Conservation (phyloP, 2,888 invertebrate genomes). For the Erebia palarica region DNA sequence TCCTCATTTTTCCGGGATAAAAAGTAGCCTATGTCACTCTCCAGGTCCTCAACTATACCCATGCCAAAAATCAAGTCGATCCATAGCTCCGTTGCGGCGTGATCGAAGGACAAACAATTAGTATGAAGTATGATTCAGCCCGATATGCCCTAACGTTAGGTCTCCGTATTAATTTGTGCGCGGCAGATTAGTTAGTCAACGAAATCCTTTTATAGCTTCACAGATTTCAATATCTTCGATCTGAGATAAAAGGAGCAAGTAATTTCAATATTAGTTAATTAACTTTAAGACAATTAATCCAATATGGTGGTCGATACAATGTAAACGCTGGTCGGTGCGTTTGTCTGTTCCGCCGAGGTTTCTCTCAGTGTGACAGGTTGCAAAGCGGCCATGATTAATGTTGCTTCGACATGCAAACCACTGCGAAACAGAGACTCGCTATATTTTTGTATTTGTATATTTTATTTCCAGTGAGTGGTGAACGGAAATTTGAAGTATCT, state of each 20-base stretch:
- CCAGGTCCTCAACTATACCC: too few relatives aligned
- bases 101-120: too few relatives aligned
- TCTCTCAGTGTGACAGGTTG: background rate
- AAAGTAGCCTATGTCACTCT: too few relatives aligned
- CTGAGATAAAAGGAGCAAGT: background rate
- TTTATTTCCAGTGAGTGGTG: background rate
- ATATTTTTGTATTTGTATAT: conserved; percentile 9
- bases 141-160: background rate
- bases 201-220: background rate
- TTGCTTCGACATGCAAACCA: conserved; percentile 2
- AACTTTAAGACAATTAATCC: conserved; percentile 12
- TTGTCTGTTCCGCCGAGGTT: conserved; percentile 1
- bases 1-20: too few relatives aligned
- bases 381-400: background rate
- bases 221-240: conserved; percentile 1
- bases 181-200: background rate
- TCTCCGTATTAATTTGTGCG: background rate
- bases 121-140: background rate
- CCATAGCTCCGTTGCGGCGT: too few relatives aligned
- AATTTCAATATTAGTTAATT: background rate
- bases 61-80: too few relatives aligned
- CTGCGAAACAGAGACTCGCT: background rate
- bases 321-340: background rate
- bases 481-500: background rate
- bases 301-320: conserved; percentile 5